These are phyloP conservation scores for Chaetoderma sp. DNA, from an alignment of 2,888 invertebrate species.

Conservation along the genomic window DNA sequence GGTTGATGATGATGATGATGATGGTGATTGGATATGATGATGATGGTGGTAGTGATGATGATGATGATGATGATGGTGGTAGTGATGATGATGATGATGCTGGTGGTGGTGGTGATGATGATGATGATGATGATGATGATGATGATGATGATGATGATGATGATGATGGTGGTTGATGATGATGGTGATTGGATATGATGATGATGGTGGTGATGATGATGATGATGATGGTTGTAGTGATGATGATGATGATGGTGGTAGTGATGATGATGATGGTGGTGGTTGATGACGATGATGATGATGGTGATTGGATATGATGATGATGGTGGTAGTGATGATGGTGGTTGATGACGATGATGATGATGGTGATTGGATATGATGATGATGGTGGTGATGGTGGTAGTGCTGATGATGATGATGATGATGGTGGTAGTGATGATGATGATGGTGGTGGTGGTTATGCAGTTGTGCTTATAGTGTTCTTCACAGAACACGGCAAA, in stretches of 20 bases:
- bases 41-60: not conserved
- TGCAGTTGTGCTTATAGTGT: not conserved
- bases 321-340: no score
- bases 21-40: no score
- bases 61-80: not conserved
- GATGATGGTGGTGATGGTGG: no score
- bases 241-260: not conserved
- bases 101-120: not conserved
- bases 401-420: not conserved
- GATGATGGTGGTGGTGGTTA: not conserved
- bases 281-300: not conserved
- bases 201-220: not conserved
- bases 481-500: no score
- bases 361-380: not conserved
- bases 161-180: conserved; percentile 6
- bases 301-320: not conserved
- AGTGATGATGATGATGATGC: not conserved
- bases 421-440: not conserved
- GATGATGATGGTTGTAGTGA: no score
- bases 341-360: not conserved
- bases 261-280: conserved; percentile 1
- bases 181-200: no score
- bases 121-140: not conserved
- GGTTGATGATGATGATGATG: no score
- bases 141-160: conserved; percentile 4